Evolutionary conservation across 2,888 invertebrate species (phyloP), one percentile per base, ranked within the genome.

Genomic region (Euplexia lucipara): DNA sequence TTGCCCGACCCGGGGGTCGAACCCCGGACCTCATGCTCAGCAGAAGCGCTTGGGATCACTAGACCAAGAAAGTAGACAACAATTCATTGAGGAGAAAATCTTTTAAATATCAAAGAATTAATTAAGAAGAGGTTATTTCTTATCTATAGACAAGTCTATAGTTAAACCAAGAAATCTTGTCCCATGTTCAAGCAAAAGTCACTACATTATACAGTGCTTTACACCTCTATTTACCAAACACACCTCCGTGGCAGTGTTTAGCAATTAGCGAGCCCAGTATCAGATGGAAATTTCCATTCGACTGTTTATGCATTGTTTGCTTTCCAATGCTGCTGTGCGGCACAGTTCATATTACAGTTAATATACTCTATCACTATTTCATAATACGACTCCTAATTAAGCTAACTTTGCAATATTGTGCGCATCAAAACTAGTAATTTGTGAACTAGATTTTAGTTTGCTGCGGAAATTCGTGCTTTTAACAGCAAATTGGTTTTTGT

Each of bases 221-320:
- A 67, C 34, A 70, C 34, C 34, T 51, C 26, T 49, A 54, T 51
- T 62, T 16, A 30, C 12, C 44, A 34, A 8, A 30, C 45, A 8
- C 47, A 63, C 54, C 44, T 41, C 44, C 14, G 57, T 37, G 22
- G 67, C 42, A 60, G 45, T 54, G 66, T 59, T 75, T 39, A 76
- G 72, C 72, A 75, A 76, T 76, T 76, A 76, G 47, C 56, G 49
- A n/a, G 44, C 18, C 48, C 32, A 32, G 47, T 70, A 72, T 75
- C 63, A 75, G 64, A 73, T 76, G 56, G 62, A 57, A 71, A 71
- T 75, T 76, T 61, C 51, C 74, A 71, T 76, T 51, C 34, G 52
- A 42, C n/a, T 75, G 45, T 66, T 76, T 61, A 75, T 76, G 72
- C 72, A 76, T 45, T 75, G 62, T 75, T 77, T 66, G 62, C 52